Base-by-base conservation (phyloP, 2,113 vertebrate species). In the Pleuronectes platessa region DNA sequence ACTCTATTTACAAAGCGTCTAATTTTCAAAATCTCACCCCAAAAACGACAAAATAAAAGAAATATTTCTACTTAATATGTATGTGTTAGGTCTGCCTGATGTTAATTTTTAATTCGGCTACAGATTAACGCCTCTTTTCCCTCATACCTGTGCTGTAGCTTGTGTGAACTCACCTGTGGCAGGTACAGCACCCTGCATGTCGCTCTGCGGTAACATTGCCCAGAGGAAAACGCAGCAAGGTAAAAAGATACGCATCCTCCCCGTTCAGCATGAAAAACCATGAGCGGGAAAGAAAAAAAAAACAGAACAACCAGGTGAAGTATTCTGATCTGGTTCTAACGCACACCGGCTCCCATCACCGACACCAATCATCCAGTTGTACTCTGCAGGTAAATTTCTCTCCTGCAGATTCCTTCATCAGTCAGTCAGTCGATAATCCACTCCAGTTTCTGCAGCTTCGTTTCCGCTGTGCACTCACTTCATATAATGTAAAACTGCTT, bases 91-190 rank as follows among this genome's bases (percentile, higher is more conserved):
- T 74, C 31, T n/a, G 2, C 35, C 3, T 40, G 11, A 0, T 49
- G 21, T 40, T 20, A 1, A 20, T 26, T 60, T 31, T 61, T 54
- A 2, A 60, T 62, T 61, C 71, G 54, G 62, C 27, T 13, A 14
- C 5, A 58, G 23, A 18, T 18, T 12, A 11, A 3, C 31, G 1
- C 1, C 5, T 37, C 13, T 20, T 61, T 18, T 0, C 24, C 7
- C 24, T 51, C 21, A 27, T 13, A 2, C 56, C 20, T 17, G 40
- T 31, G 2, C 3, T 4, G 20, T 4, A 68, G 15, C 17, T 27
- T 0, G 12, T 11, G 62, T 72, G 2, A 6, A 66, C 91, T 91
- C 83, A 91, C 92, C 89, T 93, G 89, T 69, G 49, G 62, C 88
- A 90, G 86, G 87, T 85, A 66, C 23, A 76, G 53, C n/a, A 3